Evolutionary conservation across 1,140 invertebrate species (phyloP).

Genomic region (Heterodera carotae): DNA sequence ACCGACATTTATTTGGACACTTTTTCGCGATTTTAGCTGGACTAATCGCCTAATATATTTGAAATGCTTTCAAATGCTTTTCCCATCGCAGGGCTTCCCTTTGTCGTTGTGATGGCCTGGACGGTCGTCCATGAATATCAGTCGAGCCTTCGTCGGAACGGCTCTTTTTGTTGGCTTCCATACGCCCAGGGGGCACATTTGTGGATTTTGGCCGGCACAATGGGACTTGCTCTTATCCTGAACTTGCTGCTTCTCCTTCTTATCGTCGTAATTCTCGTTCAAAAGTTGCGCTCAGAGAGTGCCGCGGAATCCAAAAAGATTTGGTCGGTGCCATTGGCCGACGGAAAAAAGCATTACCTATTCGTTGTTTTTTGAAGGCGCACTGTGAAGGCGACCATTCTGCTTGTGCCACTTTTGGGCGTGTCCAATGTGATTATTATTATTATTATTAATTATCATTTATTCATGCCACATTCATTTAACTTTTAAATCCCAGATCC

Average conservation of each 20-base stretch:
- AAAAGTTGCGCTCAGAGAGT: conserved; percentile 61
- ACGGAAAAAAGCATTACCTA: conserved; percentile 13
- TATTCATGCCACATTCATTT: not conserved
- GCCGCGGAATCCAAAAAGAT: conserved; percentile 64
- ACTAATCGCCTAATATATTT: not conserved
- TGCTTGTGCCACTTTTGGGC: conserved; percentile 69
- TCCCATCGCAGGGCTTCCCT: conserved; percentile 58
- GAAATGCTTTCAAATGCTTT: conserved; percentile 11
- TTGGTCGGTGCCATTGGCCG: conserved; percentile 45
- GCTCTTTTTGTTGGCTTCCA: conserved; percentile 63
- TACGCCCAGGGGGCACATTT: conserved; percentile 64
- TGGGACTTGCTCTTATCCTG: conserved; percentile 55
- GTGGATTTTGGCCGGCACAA: conserved; percentile 65
- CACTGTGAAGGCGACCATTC: conserved; percentile 69
- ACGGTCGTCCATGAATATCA: conserved; percentile 57
- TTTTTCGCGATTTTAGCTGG: too few relatives aligned
- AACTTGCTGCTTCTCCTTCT: conserved; percentile 59
- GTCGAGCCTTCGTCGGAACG: conserved; percentile 38
- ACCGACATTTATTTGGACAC: too few relatives aligned
- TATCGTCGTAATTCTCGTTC: conserved; percentile 62
- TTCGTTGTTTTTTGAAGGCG: conserved; percentile 65
- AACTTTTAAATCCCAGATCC: conserved; percentile 42
- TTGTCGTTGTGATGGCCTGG: conserved; percentile 61
- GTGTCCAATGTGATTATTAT: conserved; percentile 65
- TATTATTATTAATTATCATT: too few relatives aligned